Conservation (phyloP, 2,888 invertebrate genomes). For the Choreutis nemorana region DNA sequence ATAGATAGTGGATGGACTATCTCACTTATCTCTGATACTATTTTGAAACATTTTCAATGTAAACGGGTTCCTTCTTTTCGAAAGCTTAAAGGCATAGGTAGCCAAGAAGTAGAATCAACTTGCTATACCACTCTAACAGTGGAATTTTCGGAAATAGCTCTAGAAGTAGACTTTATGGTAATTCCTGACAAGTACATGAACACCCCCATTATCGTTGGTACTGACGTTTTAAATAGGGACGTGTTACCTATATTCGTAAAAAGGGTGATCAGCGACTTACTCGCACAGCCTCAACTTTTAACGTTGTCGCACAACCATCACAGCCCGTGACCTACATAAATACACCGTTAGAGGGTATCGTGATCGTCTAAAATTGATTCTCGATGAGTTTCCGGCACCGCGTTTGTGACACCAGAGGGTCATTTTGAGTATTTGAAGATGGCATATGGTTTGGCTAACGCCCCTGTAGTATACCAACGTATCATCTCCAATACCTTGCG, state of each 20-base stretch:
- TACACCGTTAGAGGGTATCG: too few relatives aligned
- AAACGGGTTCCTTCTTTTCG: slow-evolving; percentile 7
- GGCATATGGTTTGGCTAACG: slow-evolving; percentile 8
- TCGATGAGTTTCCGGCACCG: too few relatives aligned
- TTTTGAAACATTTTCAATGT: slow-evolving; percentile 12
- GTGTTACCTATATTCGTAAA: too few relatives aligned
- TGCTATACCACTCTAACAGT: slow-evolving; percentile 9
- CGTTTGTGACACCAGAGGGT: slow-evolving; percentile 6
- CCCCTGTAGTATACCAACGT: slow-evolving; percentile 5
- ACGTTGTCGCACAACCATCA: too few relatives aligned
- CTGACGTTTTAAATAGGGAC: slow-evolving; percentile 13
- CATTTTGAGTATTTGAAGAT: slow-evolving; percentile 10
- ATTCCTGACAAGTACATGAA: slow-evolving; percentile 10
- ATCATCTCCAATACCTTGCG: slow-evolving; percentile 1
- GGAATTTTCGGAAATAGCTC: slow-evolving; percentile 11
- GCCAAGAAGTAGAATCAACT: slow-evolving; percentile 8
- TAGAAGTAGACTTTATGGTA: slow-evolving; percentile 14
- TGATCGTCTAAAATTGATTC: too few relatives aligned
- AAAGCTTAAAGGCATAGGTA: slow-evolving; percentile 10
- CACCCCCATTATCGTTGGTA: slow-evolving; percentile 13
- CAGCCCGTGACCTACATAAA: too few relatives aligned
- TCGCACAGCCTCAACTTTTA: too few relatives aligned
- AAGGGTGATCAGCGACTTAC: too few relatives aligned
- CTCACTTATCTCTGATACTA: slow-evolving; percentile 5
- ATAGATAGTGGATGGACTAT: slow-evolving; percentile 8